A percentile compares a stretch with the other conserved stretches of the same genome.
Evolutionary conservation across 1,140 invertebrate species (phyloP).

Genomic region (Drosophila lacteicornis): DNA sequence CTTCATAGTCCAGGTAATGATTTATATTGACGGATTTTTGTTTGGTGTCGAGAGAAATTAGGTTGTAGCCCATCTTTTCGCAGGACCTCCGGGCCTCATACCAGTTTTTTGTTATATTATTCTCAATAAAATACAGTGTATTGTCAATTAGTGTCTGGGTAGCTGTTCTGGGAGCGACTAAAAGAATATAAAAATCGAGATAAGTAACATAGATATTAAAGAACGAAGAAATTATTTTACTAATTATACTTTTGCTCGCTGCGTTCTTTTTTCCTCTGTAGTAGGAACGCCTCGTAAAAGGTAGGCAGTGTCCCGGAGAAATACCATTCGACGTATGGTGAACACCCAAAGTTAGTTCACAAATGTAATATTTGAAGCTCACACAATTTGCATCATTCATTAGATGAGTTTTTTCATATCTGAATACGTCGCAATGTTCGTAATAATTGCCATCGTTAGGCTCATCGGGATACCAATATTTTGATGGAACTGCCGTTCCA

Average conservation of each 20-base stretch:
- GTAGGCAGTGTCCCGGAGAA: no score
- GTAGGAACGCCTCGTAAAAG: no score
- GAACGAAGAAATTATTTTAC: neutral
- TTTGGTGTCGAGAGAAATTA: slow-evolving; percentile 15
- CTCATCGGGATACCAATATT: slow-evolving; percentile 6
- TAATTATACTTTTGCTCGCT: neutral
- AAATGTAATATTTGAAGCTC: no score
- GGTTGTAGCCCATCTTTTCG: slow-evolving; percentile 5
- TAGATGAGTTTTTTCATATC: neutral
- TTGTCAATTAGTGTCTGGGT: neutral
- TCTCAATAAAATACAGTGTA: slow-evolving; percentile 4
- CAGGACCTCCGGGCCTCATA: slow-evolving; percentile 16
- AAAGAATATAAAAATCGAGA: no score
- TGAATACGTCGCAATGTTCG: slow-evolving; percentile 17
- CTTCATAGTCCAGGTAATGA: neutral
- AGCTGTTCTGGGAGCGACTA: neutral
- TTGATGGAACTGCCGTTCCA: neutral
- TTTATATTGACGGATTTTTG: slow-evolving; percentile 3
- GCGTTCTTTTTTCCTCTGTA: no score
- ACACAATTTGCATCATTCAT: neutral
- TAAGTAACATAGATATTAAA: neutral
- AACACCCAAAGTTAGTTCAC: no score
- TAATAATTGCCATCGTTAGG: slow-evolving; percentile 4
- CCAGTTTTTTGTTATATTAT: slow-evolving; percentile 12
- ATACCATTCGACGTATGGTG: no score